Evolutionary conservation across 2,797 vertebrate genomes (phyloP).

Genomic region (Octomys mimax): DNA sequence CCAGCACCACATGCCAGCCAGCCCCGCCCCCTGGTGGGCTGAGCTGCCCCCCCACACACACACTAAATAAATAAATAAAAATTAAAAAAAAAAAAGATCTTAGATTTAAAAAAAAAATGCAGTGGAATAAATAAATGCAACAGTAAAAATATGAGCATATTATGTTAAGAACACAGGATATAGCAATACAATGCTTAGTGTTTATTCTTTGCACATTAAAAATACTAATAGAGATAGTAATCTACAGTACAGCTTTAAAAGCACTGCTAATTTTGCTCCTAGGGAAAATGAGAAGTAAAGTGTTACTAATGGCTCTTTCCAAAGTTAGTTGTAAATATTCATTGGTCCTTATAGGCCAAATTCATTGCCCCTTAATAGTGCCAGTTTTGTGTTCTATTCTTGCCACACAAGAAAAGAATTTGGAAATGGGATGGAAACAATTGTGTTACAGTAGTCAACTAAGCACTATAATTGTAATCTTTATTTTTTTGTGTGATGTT

Average conservation of each 20-base stretch:
- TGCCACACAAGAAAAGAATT: not conserved
- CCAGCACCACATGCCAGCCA: too few relatives aligned
- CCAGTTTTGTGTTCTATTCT: not conserved
- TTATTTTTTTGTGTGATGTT: not conserved
- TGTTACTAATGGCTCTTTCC: conserved; percentile 8
- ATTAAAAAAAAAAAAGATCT: too few relatives aligned
- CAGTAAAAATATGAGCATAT: not conserved
- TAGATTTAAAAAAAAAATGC: too few relatives aligned
- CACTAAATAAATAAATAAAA: too few relatives aligned
- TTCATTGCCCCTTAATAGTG: not conserved
- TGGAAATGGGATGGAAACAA: not conserved
- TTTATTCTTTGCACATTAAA: conserved; percentile 59
- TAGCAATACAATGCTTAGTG: not conserved
- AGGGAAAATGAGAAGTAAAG: conserved; percentile 67
- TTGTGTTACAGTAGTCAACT: not conserved
- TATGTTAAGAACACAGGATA: conserved; percentile 3
- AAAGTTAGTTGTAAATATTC: conserved; percentile 31
- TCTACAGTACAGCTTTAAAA: conserved; percentile 23
- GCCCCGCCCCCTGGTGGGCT: too few relatives aligned
- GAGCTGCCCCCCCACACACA: too few relatives aligned
- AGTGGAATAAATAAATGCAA: not conserved
- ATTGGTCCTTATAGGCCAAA: conserved; percentile 17
- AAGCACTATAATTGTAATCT: not conserved
- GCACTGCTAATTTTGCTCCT: conserved; percentile 48
- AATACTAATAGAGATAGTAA: not conserved